A percentile compares a stretch with the other conserved stretches of the same genome.
Conservation (phyloP, 2,113 vertebrate species). For the Mungos mungo region DNA sequence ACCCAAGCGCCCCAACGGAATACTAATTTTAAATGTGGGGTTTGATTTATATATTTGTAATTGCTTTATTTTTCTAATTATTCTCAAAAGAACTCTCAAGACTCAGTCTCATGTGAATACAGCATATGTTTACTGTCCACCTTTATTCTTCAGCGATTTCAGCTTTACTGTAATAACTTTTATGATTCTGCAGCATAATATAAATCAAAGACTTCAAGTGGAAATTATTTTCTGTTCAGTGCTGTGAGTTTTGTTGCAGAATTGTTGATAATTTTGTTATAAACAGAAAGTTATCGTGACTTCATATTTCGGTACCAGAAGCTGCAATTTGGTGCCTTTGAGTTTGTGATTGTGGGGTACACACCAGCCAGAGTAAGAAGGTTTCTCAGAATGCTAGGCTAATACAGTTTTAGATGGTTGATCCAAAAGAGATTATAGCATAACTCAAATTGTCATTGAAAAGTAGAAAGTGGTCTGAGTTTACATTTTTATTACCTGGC, state of each 20-base stretch:
- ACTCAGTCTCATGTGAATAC: background rate
- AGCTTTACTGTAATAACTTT: background rate
- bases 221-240: background rate
- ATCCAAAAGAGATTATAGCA: background rate
- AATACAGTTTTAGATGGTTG: background rate
- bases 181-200: background rate
- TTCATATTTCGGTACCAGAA: background rate
- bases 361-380: background rate
- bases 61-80: background rate
- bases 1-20: background rate
- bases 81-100: background rate
- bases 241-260: background rate
- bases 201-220: background rate
- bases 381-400: background rate
- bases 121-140: background rate
- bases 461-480: background rate
- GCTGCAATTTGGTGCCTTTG: background rate
- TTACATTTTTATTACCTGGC: slow-evolving; percentile 54
- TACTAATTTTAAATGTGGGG: background rate
- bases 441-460: slow-evolving; percentile 43
- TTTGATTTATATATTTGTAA: background rate
- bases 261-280: background rate
- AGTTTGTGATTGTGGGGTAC: background rate
- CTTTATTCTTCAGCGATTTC: background rate
- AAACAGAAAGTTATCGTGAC: background rate